Base-by-base conservation (phyloP, 2,888 invertebrate species). In the Acanthoscelides obtectus region DNA sequence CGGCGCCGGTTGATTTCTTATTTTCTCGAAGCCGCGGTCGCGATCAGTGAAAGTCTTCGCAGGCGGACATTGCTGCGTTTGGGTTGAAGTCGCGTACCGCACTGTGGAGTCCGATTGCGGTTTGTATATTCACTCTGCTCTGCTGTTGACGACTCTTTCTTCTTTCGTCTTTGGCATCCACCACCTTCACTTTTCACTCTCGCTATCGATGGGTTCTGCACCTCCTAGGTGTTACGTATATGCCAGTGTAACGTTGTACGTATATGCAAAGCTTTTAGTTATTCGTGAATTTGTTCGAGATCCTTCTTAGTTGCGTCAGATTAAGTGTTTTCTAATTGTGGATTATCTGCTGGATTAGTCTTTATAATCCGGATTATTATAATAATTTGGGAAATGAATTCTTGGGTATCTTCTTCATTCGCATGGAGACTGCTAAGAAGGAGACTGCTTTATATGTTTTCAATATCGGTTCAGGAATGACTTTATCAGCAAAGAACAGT, bases 1-100 rank as follows among this genome's bases (percentile, higher is more conserved):
- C 71, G 72, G 22, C 74, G 72, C 21, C 70, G 72, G 66, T 73
- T 74, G 21, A 45, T 45, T 72, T 74, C 74, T 70, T 73, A n/a
- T 27, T 68, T 69, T 19, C n/a, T 64, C 66, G 45, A 45, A 45
- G 17, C 45, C 45, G 45, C 45, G 45, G 8, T 6, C 45, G 12
- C 17, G 45, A 45, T 45, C 45, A 45, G 45, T 45, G 45, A 45
- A 45, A 45, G 45, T 45, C 8, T 1, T 45, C 8, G 6, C 17
- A 1, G 45, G 8, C 25, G 25, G 25, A 8, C 25, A 17, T 17
- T 6, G 45, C 45, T 6, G 45, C 45, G 45, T 45, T 45, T 45
- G 12, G 12, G 6, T 45, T 45, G 45, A 45, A 45, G 45, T 45
- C 45, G 45, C 45, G 45, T 12, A 12, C 45, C 45, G 45, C 5